Base-by-base conservation (phyloP, 1,140 invertebrate species). In the Halesus radiatus region DNA sequence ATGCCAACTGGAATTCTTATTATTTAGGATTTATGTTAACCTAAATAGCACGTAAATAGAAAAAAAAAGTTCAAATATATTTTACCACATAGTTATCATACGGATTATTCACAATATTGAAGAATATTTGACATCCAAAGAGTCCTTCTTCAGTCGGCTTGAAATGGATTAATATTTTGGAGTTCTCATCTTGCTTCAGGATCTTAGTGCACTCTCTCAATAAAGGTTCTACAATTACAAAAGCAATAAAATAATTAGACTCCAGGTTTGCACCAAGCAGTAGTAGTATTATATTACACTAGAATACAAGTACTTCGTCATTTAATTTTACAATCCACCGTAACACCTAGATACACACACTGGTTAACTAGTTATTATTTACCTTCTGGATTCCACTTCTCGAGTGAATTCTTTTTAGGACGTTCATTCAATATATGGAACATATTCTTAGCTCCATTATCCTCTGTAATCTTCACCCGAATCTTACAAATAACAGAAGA, bases 311-410 rank as follows among this genome's bases (percentile, higher is more conserved):
- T 5, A n/a, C n/a, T n/a, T n/a, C n/a, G n/a, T n/a, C n/a, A n/a
- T n/a, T n/a, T n/a, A n/a, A n/a, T n/a, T n/a, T n/a, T n/a, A n/a
- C n/a, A n/a, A n/a, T n/a, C n/a, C n/a, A n/a, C n/a, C n/a, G n/a
- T n/a, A n/a, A n/a, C n/a, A n/a, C n/a, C n/a, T n/a, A n/a, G n/a
- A n/a, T n/a, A n/a, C n/a, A n/a, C n/a, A n/a, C n/a, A n/a, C 8
- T 23, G 22, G 18, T 56, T 29, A 75, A 37, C 3, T 2, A 26
- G n/a, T 74, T 16, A 22, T 8, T 13, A 76, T 45, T 22, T 78
- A 78, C 64, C 29, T 53, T 68, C 50, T 56, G 62, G 74, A 50
- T 58, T 62, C 74, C 74, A 76, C 3, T 60, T 32, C 23, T 76
- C 58, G 7, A 60, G 8, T 1, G 54, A 56, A 62, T 62, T 26